These are phyloP conservation scores for Paracentrotus lividus DNA, from an alignment of 53 echinoderm and acorn worm species.

Conservation along the genomic window DNA sequence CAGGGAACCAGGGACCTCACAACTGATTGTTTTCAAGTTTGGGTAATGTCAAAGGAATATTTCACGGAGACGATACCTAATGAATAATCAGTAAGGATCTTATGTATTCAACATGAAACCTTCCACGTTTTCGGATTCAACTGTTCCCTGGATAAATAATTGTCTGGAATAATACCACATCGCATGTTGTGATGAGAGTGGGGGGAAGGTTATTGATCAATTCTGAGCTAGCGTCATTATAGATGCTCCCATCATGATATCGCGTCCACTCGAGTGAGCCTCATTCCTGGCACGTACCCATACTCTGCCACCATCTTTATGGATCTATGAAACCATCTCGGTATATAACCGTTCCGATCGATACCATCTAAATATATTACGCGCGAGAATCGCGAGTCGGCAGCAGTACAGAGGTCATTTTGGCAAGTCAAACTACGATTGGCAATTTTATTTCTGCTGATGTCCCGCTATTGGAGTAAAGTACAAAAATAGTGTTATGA, in stretches of 20 bases:
- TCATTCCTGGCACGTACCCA: constrained; percentile 43
- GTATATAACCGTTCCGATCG: constrained; percentile 44
- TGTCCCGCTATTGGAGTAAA: not conserved
- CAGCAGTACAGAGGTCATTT: constrained; percentile 37
- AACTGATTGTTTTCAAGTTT: not conserved
- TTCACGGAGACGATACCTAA: not conserved
- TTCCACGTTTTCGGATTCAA: not conserved
- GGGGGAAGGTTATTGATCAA: constrained; percentile 10
- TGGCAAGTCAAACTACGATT: constrained; percentile 42
- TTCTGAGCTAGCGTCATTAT: constrained; percentile 15
- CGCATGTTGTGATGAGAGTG: not conserved
- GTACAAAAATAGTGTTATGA: not conserved
- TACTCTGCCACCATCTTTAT: constrained; percentile 39
- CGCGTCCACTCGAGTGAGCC: constrained; percentile 25
- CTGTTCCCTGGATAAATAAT: not conserved
- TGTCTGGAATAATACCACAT: constrained; percentile 35
- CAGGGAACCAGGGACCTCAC: not conserved
- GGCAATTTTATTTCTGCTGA: constrained; percentile 2
- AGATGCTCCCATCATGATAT: constrained; percentile 43
- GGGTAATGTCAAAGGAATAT: constrained; percentile 48
- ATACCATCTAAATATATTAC: constrained; percentile 60
- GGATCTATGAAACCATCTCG: constrained; percentile 64
- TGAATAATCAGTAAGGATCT: not conserved
- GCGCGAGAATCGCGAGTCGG: constrained; percentile 21
- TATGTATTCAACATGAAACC: not conserved